Percentiles rank a stretch among this genome's conserved stretches.
Conservation (phyloP, 2,888 invertebrate species). For the Prosapia bicincta region DNA sequence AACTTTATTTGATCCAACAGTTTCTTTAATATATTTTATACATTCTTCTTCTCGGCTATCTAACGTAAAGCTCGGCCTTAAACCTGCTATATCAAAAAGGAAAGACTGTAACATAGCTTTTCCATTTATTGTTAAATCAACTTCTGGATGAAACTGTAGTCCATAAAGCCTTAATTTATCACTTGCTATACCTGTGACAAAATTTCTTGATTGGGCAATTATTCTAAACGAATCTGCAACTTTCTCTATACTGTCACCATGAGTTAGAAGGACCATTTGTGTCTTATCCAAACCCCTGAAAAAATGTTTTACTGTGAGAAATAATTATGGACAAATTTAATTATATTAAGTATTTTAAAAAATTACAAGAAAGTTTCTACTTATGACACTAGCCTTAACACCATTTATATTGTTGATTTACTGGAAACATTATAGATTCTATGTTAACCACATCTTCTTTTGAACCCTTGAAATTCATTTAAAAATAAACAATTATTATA, state of each 20-base stretch:
- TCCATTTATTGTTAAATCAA: constrained; percentile 91
- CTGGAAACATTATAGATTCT: too few species aligned
- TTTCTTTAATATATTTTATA: constrained; percentile 85
- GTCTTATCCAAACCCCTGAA: constrained; percentile 79
- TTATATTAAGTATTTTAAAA: too few species aligned
- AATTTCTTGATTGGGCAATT: constrained; percentile 78
- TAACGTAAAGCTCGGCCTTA: constrained; percentile 85
- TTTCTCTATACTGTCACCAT: constrained; percentile 94
- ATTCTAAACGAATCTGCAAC: constrained; percentile 86
- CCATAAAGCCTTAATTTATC: constrained; percentile 89
- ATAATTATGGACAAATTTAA: too few species aligned
- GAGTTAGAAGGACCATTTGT: constrained; percentile 91
- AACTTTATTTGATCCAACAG: constrained; percentile 89
- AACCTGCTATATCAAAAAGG: constrained; percentile 84
- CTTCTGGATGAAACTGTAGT: constrained; percentile 98
- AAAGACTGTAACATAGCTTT: constrained; percentile 92
- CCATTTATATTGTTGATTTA: too few species aligned
- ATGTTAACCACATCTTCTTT: too few species aligned
- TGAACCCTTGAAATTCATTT: too few species aligned
- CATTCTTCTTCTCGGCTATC: constrained; percentile 83
- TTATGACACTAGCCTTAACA: too few species aligned
- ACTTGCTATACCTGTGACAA: constrained; percentile 87
- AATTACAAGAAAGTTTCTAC: too few species aligned
- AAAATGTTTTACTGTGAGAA: constrained; percentile 36
- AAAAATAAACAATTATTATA: too few species aligned